phyloP scores from a whole-genome alignment of 2,113 vertebrate species.

The Anthoscopus minutus region DNA sequence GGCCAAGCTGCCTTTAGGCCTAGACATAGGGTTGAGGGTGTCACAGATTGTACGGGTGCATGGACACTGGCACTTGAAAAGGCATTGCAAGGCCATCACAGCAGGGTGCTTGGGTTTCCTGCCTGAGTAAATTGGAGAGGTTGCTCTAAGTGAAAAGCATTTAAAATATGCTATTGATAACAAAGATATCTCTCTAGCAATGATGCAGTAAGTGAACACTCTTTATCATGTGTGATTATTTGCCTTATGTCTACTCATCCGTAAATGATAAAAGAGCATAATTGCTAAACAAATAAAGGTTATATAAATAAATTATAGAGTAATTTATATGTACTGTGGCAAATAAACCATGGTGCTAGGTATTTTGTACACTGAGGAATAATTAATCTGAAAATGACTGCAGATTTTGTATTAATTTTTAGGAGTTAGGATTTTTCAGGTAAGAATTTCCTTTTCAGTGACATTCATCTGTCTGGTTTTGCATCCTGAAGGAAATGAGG shows the following conservation, averaged over 20 bases:
- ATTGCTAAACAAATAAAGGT: background rate
- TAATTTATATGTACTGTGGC: background rate
- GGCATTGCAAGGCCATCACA: background rate
- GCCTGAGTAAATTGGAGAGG: background rate
- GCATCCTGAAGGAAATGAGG: background rate
- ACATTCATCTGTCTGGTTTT: background rate
- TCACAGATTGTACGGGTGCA: background rate
- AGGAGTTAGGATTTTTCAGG: background rate
- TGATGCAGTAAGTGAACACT: background rate
- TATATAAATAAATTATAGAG: background rate
- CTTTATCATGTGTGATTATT: background rate
- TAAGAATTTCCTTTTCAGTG: background rate
- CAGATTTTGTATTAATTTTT: background rate
- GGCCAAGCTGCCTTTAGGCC: background rate
- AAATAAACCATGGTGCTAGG: background rate
- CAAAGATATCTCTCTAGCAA: background rate
- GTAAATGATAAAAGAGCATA: background rate
- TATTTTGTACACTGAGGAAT: background rate
- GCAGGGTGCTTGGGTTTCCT: background rate
- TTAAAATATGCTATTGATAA: conserved; percentile 2
- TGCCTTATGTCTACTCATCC: background rate
- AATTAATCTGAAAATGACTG: background rate
- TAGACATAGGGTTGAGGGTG: no score
- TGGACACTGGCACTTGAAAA: background rate
- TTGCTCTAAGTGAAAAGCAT: background rate